Evolutionary conservation across 1,140 invertebrate genomes (phyloP).

Genomic region (Pygmarrhopalites habei): DNA sequence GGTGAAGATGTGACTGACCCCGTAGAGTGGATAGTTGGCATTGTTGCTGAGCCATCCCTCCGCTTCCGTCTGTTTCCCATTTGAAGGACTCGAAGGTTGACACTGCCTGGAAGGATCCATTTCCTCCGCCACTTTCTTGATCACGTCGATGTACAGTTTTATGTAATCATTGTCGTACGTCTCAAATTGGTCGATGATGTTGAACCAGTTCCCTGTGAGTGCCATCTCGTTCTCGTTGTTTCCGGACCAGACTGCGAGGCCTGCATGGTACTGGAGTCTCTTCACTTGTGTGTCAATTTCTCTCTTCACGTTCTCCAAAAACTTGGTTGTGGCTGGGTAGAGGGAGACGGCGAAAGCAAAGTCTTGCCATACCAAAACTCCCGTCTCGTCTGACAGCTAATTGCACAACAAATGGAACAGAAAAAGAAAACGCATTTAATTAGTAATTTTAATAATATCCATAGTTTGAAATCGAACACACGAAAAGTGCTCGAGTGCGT

Average conservation of each 20-base stretch:
- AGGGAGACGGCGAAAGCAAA: slow-evolving; percentile 96
- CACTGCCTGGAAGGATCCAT: slow-evolving; percentile 60
- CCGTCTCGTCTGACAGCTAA: slow-evolving; percentile 64
- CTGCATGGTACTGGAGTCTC: slow-evolving; percentile 79
- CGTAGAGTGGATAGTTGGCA: slow-evolving; percentile 71
- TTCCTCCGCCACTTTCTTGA: slow-evolving; percentile 57
- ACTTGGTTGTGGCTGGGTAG: slow-evolving; percentile 72
- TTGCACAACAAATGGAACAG: too few relatives aligned
- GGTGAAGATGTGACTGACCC: too few relatives aligned
- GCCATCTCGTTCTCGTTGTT: slow-evolving; percentile 98
- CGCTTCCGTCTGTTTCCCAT: slow-evolving; percentile 67
- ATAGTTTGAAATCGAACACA: too few relatives aligned
- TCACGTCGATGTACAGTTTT: slow-evolving; percentile 72
- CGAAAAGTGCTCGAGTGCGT: too few relatives aligned
- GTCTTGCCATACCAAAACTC: slow-evolving; percentile 85
- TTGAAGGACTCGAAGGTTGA: slow-evolving; percentile 83
- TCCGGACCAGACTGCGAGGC: slow-evolving; percentile 80
- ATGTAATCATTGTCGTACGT: slow-evolving; percentile 74
- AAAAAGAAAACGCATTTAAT: too few relatives aligned
- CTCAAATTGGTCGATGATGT: too few relatives aligned
- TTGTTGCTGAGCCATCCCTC: slow-evolving; percentile 68
- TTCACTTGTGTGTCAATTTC: slow-evolving; percentile 80
- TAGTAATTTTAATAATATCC: too few relatives aligned
- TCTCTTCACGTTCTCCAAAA: slow-evolving; percentile 61
- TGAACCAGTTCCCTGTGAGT: slow-evolving; percentile 61